Conservation (phyloP, 2,888 invertebrate species). For the Epistrophella euchroma region DNA sequence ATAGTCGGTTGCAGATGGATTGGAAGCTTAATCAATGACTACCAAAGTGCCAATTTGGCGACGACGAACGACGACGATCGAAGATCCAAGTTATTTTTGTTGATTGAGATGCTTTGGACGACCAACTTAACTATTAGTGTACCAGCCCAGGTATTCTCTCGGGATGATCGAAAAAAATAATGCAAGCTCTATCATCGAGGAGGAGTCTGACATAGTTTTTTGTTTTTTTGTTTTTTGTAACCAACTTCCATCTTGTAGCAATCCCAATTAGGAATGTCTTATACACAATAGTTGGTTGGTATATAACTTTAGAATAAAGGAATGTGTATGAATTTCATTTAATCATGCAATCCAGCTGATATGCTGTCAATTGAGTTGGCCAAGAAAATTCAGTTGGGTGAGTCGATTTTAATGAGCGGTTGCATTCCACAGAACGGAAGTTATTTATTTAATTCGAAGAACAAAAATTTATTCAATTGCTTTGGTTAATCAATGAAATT, state of each 20-base stretch:
- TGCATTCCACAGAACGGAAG: slow-evolving; percentile 5
- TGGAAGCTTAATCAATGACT: slow-evolving; percentile 61
- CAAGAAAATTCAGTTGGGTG: neutral
- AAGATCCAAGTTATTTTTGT: slow-evolving; percentile 45
- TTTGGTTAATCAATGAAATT: neutral
- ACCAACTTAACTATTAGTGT: slow-evolving; percentile 11
- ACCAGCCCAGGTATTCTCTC: neutral
- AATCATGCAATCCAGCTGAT: slow-evolving; percentile 46
- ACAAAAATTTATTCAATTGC: neutral
- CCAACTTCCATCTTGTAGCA: slow-evolving; percentile 4
- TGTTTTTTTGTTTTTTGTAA: neutral
- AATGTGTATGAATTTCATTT: slow-evolving; percentile 62
- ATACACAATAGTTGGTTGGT: slow-evolving; percentile 5
- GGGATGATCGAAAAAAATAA: slow-evolving; percentile 45
- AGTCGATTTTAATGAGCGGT: slow-evolving; percentile 42
- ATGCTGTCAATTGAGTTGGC: slow-evolving; percentile 9
- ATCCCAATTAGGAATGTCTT: slow-evolving; percentile 56
- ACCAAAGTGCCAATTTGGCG: slow-evolving; percentile 71
- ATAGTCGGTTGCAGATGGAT: slow-evolving; percentile 14
- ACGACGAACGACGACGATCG: slow-evolving; percentile 8
- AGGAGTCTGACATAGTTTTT: slow-evolving; percentile 67
- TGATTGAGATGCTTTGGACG: slow-evolving; percentile 65
- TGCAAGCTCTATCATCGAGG: slow-evolving; percentile 51
- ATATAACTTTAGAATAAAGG: slow-evolving; percentile 21
- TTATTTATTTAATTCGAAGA: slow-evolving; percentile 2